A percentile compares a stretch with the other conserved stretches of the same genome.
These are phyloP conservation scores for Prolemur simus DNA, from an alignment of 2,113 vertebrate genomes.

Conservation along the genomic window DNA sequence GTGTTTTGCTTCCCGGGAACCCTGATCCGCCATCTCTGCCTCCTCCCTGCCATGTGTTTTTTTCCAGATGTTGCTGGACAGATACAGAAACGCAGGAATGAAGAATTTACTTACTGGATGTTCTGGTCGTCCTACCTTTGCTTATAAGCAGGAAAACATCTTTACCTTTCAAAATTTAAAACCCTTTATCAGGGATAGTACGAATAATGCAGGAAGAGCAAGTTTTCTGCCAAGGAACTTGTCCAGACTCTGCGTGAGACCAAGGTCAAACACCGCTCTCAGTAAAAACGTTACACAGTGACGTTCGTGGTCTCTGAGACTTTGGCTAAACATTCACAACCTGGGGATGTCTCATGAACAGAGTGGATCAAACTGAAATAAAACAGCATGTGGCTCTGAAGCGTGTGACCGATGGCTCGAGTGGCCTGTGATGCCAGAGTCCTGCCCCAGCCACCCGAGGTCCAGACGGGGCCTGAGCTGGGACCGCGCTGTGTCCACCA, in stretches of 20 bases:
- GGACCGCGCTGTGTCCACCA: too few species aligned
- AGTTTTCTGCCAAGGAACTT: too few species aligned
- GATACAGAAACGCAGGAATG: fast-evolving
- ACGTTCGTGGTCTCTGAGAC: neutral
- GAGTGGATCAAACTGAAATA: neutral
- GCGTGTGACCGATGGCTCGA: fast-evolving
- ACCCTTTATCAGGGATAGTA: fast-evolving
- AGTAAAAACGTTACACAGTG: fast-evolving
- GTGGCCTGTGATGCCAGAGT: fast-evolving
- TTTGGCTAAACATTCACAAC: fast-evolving
- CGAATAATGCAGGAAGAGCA: too few species aligned
- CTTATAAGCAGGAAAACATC: neutral
- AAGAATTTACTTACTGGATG: fast-evolving
- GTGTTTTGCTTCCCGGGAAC: fast-evolving
- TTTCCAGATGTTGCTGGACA: fast-evolving
- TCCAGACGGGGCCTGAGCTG: too few species aligned
- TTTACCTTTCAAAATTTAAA: neutral
- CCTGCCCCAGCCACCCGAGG: fast-evolving
- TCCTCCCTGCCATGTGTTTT: fast-evolving
- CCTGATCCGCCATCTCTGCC: fast-evolving
- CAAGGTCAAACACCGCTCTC: fast-evolving
- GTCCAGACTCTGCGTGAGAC: fast-evolving
- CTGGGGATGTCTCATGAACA: neutral
- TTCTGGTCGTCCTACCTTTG: neutral
- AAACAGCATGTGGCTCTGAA: fast-evolving